Conservation (phyloP, 2,888 invertebrate genomes). For the Vesta saturnalis region DNA sequence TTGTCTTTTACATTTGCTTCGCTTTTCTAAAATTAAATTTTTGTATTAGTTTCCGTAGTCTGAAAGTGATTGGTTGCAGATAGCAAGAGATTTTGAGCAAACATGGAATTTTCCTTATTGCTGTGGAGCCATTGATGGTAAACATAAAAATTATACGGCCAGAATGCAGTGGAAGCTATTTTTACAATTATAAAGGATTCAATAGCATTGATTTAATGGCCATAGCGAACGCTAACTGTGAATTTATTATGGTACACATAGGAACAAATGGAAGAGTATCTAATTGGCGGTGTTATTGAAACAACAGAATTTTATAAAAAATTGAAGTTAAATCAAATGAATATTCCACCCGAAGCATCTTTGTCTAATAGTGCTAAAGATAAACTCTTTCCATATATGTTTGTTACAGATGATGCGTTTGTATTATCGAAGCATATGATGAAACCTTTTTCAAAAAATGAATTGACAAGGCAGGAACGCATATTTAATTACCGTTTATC, state of each 20-base stretch:
- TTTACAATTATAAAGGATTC: not conserved
- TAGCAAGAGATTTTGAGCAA: not conserved
- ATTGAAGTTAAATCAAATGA: no score
- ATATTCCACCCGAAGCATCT: not conserved
- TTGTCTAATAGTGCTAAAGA: not conserved
- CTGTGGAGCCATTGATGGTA: no score
- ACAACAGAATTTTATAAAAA: not conserved
- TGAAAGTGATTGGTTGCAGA: no score
- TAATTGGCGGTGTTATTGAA: not conserved
- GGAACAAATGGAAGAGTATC: not conserved
- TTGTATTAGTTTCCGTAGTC: no score
- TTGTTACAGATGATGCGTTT: constrained; percentile 35
- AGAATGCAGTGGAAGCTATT: not conserved
- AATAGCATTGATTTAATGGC: not conserved
- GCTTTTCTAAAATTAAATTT: not conserved
- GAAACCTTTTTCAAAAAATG: not conserved
- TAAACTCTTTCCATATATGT: not conserved
- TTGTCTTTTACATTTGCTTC: not conserved
- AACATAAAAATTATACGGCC: not conserved
- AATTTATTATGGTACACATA: not conserved
- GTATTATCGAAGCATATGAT: constrained; percentile 30
- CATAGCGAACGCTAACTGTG: not conserved
- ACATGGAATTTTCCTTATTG: no score
- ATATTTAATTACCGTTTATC: constrained; percentile 41
- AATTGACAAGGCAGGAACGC: constrained; percentile 24